Evolutionary conservation across 2,888 invertebrate genomes (phyloP).

Genomic region (Meteorus colon): DNA sequence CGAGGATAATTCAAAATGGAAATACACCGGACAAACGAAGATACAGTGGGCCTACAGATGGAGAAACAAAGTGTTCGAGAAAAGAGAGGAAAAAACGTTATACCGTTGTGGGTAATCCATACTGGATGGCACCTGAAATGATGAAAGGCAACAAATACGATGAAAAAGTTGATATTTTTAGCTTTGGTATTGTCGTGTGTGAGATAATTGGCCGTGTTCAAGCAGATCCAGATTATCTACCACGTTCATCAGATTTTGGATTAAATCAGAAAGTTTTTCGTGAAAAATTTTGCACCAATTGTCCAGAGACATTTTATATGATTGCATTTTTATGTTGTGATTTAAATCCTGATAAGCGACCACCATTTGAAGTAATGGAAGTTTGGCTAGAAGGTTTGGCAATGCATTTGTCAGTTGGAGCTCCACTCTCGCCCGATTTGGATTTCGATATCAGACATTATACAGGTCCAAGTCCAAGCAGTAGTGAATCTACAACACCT

Average conservation of each 20-base stretch:
- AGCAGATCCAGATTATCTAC: conserved; percentile 95
- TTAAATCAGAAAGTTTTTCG: conserved; percentile 89
- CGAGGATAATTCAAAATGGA: conserved; percentile 82
- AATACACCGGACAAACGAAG: conserved; percentile 70
- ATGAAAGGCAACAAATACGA: conserved; percentile 97
- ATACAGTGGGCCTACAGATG: conserved; percentile 67
- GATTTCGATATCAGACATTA: conserved; percentile 86
- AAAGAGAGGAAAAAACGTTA: conserved; percentile 88
- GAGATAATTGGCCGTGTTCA: conserved; percentile 97
- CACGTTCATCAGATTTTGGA: conserved; percentile 93
- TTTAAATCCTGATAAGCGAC: conserved; percentile 91
- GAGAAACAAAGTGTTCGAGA: conserved; percentile 76
- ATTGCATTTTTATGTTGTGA: conserved; percentile 94
- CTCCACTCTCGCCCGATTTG: conserved; percentile 79
- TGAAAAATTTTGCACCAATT: conserved; percentile 88
- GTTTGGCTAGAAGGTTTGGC: conserved; percentile 90
- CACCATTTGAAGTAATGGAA: conserved; percentile 91
- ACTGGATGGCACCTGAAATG: conserved; percentile 99
- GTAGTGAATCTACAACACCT: conserved; percentile 78
- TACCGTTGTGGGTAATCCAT: conserved; percentile 97
- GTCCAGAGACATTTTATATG: conserved; percentile 91
- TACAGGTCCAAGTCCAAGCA: conserved; percentile 76
- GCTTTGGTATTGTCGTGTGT: conserved; percentile 95
- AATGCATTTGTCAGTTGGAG: conserved; percentile 81
- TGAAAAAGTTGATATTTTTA: conserved; percentile 96